phyloP scores from a whole-genome alignment of 1,140 invertebrate genomes.

The Mamestra configurata region DNA sequence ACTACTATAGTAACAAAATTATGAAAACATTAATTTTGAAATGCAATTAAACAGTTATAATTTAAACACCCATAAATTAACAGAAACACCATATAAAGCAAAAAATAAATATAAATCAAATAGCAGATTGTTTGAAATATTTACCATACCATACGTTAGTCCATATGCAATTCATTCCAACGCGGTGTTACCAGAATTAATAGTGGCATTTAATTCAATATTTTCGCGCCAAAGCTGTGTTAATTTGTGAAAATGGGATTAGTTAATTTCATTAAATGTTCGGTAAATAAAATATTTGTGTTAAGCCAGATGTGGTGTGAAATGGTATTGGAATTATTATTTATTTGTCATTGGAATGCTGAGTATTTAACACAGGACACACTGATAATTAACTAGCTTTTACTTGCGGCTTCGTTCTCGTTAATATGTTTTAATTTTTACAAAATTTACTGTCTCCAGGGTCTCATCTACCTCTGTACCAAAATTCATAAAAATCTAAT shows the following conservation, averaged over 20 bases:
- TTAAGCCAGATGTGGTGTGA: not conserved
- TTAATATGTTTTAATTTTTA: too few relatives aligned
- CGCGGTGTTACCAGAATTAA: conserved; percentile 7
- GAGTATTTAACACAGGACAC: too few relatives aligned
- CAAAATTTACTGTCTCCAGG: too few relatives aligned
- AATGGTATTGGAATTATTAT: not conserved
- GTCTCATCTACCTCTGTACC: too few relatives aligned
- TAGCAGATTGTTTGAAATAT: not conserved
- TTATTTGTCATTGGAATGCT: not conserved
- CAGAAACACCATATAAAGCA: not conserved
- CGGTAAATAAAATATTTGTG: not conserved
- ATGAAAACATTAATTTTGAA: too few relatives aligned
- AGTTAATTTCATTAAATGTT: conserved; percentile 17
- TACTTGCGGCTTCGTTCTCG: too few relatives aligned
- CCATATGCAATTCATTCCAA: not conserved
- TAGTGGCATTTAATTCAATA: conserved; percentile 31
- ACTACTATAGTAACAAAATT: too few relatives aligned
- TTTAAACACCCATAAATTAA: not conserved
- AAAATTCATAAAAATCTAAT: too few relatives aligned
- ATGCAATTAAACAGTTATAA: not conserved
- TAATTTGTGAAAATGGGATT: conserved; percentile 29
- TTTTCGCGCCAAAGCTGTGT: conserved; percentile 4
- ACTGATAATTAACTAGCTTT: too few relatives aligned
- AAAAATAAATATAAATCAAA: conserved; percentile 13
- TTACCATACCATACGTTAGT: not conserved